phyloP scores from a whole-genome alignment of 2,797 vertebrate species.

The Cephalopachus bancanus region DNA sequence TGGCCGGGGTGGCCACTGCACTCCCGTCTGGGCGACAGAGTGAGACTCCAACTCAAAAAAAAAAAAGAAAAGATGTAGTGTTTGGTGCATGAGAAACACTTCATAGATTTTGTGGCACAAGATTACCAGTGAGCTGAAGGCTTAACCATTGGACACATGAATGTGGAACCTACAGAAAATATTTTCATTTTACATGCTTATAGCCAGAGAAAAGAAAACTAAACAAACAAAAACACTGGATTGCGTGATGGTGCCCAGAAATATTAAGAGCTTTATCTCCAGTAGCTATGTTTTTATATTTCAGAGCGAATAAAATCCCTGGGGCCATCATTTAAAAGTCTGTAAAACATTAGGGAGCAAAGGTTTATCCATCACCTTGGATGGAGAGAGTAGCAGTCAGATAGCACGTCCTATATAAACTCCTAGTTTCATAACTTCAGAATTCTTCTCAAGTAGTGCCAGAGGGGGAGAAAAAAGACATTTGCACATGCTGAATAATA shows the following conservation, averaged over 20 bases:
- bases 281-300: neutral
- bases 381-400: neutral
- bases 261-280: neutral
- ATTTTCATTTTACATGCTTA: neutral
- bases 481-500: neutral
- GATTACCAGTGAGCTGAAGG: neutral
- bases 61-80: neutral
- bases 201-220: neutral
- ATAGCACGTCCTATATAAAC: neutral
- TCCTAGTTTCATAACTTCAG: neutral
- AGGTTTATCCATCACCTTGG: neutral
- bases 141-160: neutral
- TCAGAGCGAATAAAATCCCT: neutral
- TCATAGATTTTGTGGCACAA: neutral
- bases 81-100: neutral
- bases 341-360: neutral
- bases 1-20: no score
- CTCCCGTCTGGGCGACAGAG: no score
- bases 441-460: neutral
- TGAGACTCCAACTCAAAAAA: no score
- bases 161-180: neutral
- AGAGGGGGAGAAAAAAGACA: neutral
- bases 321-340: neutral
- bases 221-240: neutral
- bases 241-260: neutral